phyloP scores from a whole-genome alignment of 2,113 vertebrate species.

The Ceyx cyanopectus region DNA sequence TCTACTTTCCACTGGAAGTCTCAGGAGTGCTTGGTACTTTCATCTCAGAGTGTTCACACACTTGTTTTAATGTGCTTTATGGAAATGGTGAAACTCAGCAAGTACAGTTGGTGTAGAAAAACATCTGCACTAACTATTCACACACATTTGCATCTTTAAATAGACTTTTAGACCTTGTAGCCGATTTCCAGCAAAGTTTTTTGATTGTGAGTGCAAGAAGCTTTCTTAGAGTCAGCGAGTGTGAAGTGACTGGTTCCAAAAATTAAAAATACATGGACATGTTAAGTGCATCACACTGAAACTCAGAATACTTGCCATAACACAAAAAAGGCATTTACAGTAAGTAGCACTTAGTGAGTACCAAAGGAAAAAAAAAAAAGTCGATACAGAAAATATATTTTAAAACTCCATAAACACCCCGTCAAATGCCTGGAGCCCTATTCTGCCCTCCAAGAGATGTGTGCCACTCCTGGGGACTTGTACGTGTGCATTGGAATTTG shows the following conservation, averaged over 20 bases:
- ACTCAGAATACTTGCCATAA: constrained; percentile 70
- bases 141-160: constrained; percentile 82
- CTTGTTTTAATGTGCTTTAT: constrained; percentile 91
- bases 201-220: constrained; percentile 32
- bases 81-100: constrained; percentile 84
- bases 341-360: constrained; percentile 72
- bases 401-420: constrained; percentile 37
- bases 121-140: constrained; percentile 79
- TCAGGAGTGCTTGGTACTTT: constrained; percentile 87
- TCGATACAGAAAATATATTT: constrained; percentile 47
- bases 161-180: constrained; percentile 71
- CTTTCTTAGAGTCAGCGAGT: constrained; percentile 59
- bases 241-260: constrained; percentile 77
- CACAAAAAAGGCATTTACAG: constrained; percentile 76
- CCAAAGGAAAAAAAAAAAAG: neutral
- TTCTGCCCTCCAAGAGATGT: neutral
- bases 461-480: neutral
- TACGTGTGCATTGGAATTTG: constrained; percentile 2
- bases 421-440: neutral
- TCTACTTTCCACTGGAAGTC: constrained; percentile 84
- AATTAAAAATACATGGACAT: constrained; percentile 79
- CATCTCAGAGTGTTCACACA: constrained; percentile 96
- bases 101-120: constrained; percentile 77
- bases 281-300: constrained; percentile 77
- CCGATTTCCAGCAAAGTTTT: constrained; percentile 67